These are phyloP conservation scores for Drosophila pegasa DNA, from an alignment of 2,888 invertebrate genomes.

Conservation along the genomic window DNA sequence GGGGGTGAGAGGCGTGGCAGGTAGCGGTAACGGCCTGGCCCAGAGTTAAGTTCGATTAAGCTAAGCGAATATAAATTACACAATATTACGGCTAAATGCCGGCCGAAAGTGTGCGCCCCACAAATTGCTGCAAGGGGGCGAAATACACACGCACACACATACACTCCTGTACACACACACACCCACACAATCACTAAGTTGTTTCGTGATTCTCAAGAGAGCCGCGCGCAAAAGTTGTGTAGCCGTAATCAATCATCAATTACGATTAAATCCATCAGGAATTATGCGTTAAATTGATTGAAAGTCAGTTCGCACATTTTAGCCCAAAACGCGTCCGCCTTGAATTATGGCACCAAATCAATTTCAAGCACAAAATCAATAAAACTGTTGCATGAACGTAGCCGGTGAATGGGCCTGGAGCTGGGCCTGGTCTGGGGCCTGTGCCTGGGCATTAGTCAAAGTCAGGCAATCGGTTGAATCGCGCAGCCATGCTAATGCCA, in stretches of 20 bases:
- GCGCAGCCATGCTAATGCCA: conserved; percentile 27
- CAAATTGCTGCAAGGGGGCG: conserved; percentile 32
- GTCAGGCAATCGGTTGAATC: conserved; percentile 45
- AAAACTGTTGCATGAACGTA: conserved; percentile 58
- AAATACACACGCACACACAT: conserved; percentile 7
- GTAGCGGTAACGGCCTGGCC: conserved; percentile 12
- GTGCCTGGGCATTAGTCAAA: conserved; percentile 54
- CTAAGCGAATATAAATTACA: conserved; percentile 82
- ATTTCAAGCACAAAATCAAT: conserved; percentile 70
- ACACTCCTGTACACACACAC: conserved; percentile 20
- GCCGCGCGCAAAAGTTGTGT: conserved; percentile 44
- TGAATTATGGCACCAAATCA: conserved; percentile 76
- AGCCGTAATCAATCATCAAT: conserved; percentile 84
- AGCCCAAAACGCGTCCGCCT: conserved; percentile 32
- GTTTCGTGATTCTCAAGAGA: conserved; percentile 15
- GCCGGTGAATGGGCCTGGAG: conserved; percentile 14
- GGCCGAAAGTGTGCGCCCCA: conserved; percentile 47
- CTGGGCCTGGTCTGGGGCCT: background rate
- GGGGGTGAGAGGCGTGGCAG: background rate
- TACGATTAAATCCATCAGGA: conserved; percentile 83
- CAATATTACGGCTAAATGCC: conserved; percentile 75
- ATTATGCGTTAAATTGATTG: conserved; percentile 84
- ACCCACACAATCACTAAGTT: background rate
- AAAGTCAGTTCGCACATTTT: conserved; percentile 77
- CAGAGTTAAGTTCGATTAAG: conserved; percentile 62